These are phyloP conservation scores for Sinonovacula constricta DNA, from an alignment of 1,140 invertebrate species.

Conservation along the genomic window DNA sequence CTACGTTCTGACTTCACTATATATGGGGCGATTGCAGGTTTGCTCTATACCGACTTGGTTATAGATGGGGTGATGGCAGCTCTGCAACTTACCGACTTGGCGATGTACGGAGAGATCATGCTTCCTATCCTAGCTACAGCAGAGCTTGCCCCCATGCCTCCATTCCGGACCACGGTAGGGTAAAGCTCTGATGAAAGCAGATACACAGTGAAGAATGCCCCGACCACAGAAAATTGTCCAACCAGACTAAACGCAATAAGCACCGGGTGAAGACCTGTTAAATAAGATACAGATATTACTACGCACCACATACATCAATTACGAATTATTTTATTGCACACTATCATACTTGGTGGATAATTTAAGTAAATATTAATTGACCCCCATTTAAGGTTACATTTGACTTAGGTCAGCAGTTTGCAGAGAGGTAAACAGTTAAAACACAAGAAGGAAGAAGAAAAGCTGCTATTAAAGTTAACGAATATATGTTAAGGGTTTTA, in stretches of 20 bases:
- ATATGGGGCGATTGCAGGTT: no score
- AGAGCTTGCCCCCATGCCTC: constrained; percentile 88
- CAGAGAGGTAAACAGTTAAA: no score
- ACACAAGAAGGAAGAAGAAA: no score
- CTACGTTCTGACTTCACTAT: no score
- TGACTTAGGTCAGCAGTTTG: no score
- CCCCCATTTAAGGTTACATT: no score
- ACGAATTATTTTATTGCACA: no score
- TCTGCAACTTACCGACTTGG: constrained; percentile 57
- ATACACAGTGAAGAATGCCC: constrained; percentile 80
- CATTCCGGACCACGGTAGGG: constrained; percentile 90
- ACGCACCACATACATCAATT: no score
- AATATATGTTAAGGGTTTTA: no score
- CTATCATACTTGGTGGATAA: no score
- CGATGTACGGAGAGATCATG: constrained; percentile 83
- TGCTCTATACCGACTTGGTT: background rate
- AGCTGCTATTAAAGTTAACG: no score
- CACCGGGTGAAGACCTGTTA: constrained; percentile 49
- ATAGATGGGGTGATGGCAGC: background rate
- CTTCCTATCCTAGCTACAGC: constrained; percentile 88
- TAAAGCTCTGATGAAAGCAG: constrained; percentile 90
- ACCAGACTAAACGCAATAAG: constrained; percentile 49
- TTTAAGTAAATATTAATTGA: no score
- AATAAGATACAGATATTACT: background rate
- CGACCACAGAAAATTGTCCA: constrained; percentile 51